Evolutionary conservation across 1,140 invertebrate species (phyloP).

Genomic region (Triops cancriformis): DNA sequence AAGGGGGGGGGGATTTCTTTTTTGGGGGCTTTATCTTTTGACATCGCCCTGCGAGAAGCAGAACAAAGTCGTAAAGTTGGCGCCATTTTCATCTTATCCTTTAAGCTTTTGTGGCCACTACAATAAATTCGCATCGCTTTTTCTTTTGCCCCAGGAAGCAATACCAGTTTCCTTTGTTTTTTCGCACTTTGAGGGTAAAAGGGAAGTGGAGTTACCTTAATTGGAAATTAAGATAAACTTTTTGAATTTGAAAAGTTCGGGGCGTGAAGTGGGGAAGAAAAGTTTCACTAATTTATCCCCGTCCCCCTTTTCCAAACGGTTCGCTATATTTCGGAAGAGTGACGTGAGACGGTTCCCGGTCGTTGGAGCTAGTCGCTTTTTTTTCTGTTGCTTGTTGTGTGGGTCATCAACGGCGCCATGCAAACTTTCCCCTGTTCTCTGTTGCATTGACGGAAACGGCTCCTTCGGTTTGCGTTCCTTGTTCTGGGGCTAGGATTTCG

Average conservation of each 20-base stretch:
- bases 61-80: no score
- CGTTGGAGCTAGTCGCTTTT: neutral
- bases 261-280: neutral
- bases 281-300: neutral
- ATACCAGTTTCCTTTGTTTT: no score
- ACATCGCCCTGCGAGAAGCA: no score
- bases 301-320: neutral
- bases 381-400: neutral
- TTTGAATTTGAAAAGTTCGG: constrained; percentile 2
- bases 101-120: no score
- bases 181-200: no score
- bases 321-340: neutral
- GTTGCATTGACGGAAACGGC: neutral
- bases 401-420: constrained; percentile 3
- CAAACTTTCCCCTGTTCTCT: neutral
- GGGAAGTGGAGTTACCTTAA: neutral
- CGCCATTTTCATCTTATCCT: no score
- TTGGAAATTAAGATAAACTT: neutral
- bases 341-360: constrained; percentile 8
- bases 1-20: no score
- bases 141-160: no score
- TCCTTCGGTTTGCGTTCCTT: no score
- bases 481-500: no score
- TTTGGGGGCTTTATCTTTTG: no score
- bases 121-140: no score